Evolutionary conservation across 2,888 invertebrate species (phyloP), one percentile per base, ranked within the genome.

Genomic region (Pachycephus smyrnensis): DNA sequence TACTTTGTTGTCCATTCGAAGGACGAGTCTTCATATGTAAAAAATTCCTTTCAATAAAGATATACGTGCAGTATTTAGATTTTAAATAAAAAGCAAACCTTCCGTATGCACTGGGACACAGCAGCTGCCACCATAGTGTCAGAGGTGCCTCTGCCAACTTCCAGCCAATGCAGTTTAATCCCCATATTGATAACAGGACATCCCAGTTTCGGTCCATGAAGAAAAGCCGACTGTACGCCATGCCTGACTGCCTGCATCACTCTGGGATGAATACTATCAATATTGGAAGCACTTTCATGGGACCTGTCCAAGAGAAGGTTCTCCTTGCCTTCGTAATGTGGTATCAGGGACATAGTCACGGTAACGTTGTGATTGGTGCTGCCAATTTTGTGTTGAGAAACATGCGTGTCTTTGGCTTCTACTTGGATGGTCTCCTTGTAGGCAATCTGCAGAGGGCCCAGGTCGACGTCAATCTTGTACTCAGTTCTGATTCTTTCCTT

Each of bases 381-480:
- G 2, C 95, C 95, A 32, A 97, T 94, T 87, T 92, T 94, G 82
- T 95, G 93, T 86, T 96, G 94, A 1, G 95, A 91, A 1, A 89
- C 85, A 68, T 93, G 90, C 0, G 93, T 93, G 35, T 93, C 92
- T 37, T 90, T 92, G 0, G 91, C 91, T 32, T 83, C 71, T 0
- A 91, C 91, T 0, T 90, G 83, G 73, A 97, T 92, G 0, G 95
- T 94, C 92, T 98, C 98, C 78, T 95, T 94, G 90, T 99, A 99
- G 1, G 98, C 96, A 73, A 99, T 98, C 93, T 97, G 98, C 33
- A 99, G 92, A 0, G 97, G 95, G 0, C 99, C 99, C 33, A 99
- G 92, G 82, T 98, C 97, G 0, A 95, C 98, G 23, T 98, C 97
- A 77, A 99, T 95, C 89, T 96, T 97, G 91, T 97, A 99, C 87